phyloP scores from a whole-genome alignment of 2,797 vertebrate species.

The Petrocephalus schoutedeni region DNA sequence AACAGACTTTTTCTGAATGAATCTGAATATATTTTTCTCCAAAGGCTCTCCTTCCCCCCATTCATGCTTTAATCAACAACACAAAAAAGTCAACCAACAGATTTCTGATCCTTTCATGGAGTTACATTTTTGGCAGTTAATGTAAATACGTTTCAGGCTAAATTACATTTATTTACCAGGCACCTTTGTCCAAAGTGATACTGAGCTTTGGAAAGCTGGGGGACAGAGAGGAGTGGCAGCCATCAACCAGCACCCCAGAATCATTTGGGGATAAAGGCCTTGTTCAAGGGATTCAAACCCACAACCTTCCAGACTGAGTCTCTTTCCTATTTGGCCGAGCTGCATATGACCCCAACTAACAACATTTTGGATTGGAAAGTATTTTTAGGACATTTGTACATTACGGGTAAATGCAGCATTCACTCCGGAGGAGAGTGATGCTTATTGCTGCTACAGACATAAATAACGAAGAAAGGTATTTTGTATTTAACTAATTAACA shows the following conservation, averaged over 20 bases:
- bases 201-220: not conserved
- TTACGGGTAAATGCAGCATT: not conserved
- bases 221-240: not conserved
- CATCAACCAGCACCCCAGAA: not conserved
- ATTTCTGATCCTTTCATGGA: constrained; percentile 42
- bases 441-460: not conserved
- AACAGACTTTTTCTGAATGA: not conserved
- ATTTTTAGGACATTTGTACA: not conserved
- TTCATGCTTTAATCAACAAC: constrained; percentile 42
- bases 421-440: not conserved
- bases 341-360: not conserved
- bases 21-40: not conserved
- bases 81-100: constrained; percentile 41
- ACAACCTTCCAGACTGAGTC: not conserved
- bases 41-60: constrained; percentile 30
- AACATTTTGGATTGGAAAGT: not conserved
- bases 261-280: not conserved
- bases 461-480: not conserved
- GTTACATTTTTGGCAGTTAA: not conserved
- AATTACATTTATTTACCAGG: not conserved
- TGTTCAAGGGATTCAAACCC: not conserved
- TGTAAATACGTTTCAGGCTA: not conserved
- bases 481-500: not conserved
- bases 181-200: not conserved
- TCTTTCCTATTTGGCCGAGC: not conserved